Base-by-base conservation (phyloP, 2,888 invertebrate species). In the Nemurella pictetii region DNA sequence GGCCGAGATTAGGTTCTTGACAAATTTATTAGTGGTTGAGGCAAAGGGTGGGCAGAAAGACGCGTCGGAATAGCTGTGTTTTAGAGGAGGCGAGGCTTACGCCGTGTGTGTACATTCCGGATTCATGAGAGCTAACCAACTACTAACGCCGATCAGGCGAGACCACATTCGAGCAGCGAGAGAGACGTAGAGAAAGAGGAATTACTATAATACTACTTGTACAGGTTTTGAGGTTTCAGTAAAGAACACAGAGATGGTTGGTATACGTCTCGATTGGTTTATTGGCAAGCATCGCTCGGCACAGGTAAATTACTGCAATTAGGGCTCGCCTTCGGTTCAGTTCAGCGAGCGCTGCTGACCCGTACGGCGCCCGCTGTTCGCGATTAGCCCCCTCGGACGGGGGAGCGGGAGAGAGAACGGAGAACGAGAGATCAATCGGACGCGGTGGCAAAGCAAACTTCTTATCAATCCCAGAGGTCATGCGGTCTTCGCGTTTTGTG, bases 1-100 rank as follows among this genome's bases (percentile, higher is more conserved):
- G 80, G 80, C 75, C 84, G 82, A 85, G 84, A 85, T 85, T 4
- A 89, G 89, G 85, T 90, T 89, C 85, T 90, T 87, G 35, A 90
- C 89, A 82, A 90, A 87, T n/a, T 90, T 90, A 88, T 90, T 83
- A 82, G 83, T 36, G 80, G 32, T 84, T 72, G 78, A 85, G 85
- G 85, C 84, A 77, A 85, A 83, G 36, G 75, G 86, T 83, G 83
- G 85, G 85, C 81, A 83, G 83, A 84, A 55, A 55, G 55, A 55
- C 20, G 20, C 55, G 12, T 55, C 20, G 55, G 9, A 55, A 20
- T 2, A 20, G 15, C 1, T 55, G 20, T 12, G 55, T 55, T 55
- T 55, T 55, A 55, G 55, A 55, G 55, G 20, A 3, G 15, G 15
- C 55, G 20, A 55, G 9, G 55, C 9, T 55, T 55, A 15, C 55